A percentile compares a stretch with the other conserved stretches of the same genome.
phyloP scores from a whole-genome alignment of 92 coral and sea anemone genomes.

The Zoanthus gigantus region DNA sequence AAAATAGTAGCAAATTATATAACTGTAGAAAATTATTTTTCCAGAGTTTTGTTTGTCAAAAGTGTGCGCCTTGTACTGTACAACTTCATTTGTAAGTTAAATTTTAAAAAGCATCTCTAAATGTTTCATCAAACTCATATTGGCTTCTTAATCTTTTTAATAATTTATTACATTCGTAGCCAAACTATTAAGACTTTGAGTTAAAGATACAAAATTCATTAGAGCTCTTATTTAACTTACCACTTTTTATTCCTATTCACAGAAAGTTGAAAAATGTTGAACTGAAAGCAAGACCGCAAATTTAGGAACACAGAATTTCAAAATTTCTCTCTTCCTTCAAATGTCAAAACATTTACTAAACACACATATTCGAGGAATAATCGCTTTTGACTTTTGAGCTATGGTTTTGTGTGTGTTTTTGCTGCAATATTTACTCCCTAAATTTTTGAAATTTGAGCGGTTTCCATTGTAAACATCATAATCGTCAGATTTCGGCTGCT shows the following conservation, averaged over 20 bases:
- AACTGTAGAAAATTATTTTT: no score
- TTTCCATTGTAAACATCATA: constrained; percentile 33
- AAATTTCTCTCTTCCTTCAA: not conserved
- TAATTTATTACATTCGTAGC: not conserved
- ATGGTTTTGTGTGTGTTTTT: constrained; percentile 58
- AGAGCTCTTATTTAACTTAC: not conserved
- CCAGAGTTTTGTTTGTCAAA: no score
- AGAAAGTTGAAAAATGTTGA: not conserved
- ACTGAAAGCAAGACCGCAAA: not conserved
- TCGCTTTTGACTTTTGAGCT: constrained; percentile 58
- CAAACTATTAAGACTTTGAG: not conserved
- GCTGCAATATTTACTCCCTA: constrained; percentile 70
- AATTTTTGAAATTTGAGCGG: constrained; percentile 70
- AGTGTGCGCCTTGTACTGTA: no score
- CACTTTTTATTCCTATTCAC: not conserved
- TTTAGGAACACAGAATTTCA: not conserved
- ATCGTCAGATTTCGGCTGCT: not conserved
- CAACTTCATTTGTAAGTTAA: not conserved
- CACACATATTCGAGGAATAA: constrained; percentile 63
- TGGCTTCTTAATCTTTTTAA: not conserved
- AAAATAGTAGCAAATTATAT: not conserved
- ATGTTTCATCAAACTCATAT: constrained; percentile 2
- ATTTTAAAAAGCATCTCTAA: not conserved
- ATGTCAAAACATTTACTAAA: constrained; percentile 41
- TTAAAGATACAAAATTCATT: not conserved